Percentiles rank a stretch among this genome's conserved stretches.
Conservation (phyloP, 1,140 invertebrate genomes). For the Zaprionus ghesquierei region DNA sequence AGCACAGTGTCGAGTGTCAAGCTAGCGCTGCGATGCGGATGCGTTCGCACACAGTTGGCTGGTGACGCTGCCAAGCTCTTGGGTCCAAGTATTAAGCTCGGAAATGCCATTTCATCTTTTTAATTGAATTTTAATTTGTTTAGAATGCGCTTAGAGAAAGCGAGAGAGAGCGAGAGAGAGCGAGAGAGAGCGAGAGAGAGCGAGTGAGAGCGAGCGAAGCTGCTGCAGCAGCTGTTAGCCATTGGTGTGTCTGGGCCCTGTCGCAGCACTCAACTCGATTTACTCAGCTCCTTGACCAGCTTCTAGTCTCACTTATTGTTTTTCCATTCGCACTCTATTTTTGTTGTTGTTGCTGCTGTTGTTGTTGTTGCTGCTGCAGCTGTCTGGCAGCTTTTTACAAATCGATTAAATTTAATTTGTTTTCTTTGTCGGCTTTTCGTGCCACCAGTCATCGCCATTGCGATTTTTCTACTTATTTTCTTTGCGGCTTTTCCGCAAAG, state of each 20-base stretch:
- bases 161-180: neutral
- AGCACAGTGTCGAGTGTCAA: conserved; percentile 9
- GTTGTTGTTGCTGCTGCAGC: conserved; percentile 7
- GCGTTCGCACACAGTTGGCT: conserved; percentile 8
- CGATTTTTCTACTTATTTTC: conserved; percentile 35
- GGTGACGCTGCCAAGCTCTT: neutral
- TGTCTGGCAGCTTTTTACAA: conserved; percentile 70
- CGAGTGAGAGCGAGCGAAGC: conserved; percentile 7
- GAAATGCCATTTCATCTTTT: conserved; percentile 81
- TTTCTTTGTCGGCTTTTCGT: conserved; percentile 63
- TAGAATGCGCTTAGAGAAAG: conserved; percentile 74
- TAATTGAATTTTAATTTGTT: conserved; percentile 83
- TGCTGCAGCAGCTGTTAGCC: conserved; percentile 1
- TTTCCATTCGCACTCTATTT: neutral
- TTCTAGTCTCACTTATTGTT: conserved; percentile 33
- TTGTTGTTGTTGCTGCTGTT: conserved; percentile 11
- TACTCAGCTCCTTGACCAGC: conserved; percentile 38
- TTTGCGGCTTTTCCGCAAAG: neutral
- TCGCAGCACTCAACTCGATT: conserved; percentile 46
- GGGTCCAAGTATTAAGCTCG: conserved; percentile 52
- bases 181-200: neutral
- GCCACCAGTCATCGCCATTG: conserved; percentile 45
- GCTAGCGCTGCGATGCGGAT: neutral
- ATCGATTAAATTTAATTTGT: conserved; percentile 82
- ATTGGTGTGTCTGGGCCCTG: conserved; percentile 11